Percentiles rank a stretch among this genome's conserved stretches.
Conservation (phyloP, 2,113 vertebrate species). For the Empidonax alnorum region DNA sequence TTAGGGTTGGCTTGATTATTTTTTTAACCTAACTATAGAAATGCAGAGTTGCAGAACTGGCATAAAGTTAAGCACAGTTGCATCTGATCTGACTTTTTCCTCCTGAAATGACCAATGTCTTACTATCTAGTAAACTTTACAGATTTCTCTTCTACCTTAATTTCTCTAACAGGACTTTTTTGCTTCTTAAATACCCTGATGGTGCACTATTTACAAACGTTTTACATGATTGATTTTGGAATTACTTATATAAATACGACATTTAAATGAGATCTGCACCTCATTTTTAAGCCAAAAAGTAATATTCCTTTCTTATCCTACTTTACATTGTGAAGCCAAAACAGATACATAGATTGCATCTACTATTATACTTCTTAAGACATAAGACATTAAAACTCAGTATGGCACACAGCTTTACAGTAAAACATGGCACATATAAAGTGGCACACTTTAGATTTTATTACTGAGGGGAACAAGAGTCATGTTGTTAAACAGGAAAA, state of each 20-base stretch:
- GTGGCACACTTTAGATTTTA: neutral
- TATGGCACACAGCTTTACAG: neutral
- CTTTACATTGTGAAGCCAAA: neutral
- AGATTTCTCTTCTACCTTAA: neutral
- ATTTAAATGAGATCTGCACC: neutral
- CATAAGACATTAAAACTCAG: neutral
- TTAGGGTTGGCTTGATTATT: neutral
- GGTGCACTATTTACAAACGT: neutral
- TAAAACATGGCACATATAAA: slow-evolving; percentile 6
- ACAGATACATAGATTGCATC: neutral
- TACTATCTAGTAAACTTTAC: neutral
- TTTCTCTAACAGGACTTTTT: neutral
- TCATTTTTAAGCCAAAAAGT: neutral
- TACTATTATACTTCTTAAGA: neutral
- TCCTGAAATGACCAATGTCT: neutral
- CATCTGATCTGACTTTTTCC: neutral
- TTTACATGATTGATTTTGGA: neutral
- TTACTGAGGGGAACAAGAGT: neutral
- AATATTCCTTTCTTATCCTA: neutral
- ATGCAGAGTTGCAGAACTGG: neutral
- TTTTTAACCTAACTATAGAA: neutral
- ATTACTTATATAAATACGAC: neutral
- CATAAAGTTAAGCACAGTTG: neutral
- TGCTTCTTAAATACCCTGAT: neutral
- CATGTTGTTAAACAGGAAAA: neutral